A percentile compares a stretch with the other conserved stretches of the same genome.
Evolutionary conservation across 2,797 vertebrate genomes (phyloP).

Genomic region (Myripristis murdjan): DNA sequence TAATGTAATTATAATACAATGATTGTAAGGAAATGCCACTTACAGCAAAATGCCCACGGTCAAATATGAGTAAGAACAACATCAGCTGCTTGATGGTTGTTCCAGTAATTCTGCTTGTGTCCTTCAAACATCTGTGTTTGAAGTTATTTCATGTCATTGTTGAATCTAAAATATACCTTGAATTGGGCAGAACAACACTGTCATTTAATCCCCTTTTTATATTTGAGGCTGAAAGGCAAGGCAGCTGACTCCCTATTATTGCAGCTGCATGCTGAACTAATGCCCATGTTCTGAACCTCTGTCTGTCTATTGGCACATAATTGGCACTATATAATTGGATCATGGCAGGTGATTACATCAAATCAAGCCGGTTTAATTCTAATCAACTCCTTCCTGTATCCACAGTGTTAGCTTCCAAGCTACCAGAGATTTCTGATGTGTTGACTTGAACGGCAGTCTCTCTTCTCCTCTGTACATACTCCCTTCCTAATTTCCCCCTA

Average conservation of each 20-base stretch:
- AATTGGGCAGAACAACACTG: conserved; percentile 33
- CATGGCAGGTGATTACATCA: conserved; percentile 64
- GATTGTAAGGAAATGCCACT: conserved; percentile 16
- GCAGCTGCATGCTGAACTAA: conserved; percentile 23
- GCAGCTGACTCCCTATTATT: conserved; percentile 42
- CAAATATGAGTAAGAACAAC: conserved; percentile 15
- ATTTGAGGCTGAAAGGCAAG: conserved; percentile 39
- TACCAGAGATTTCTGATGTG: conserved; percentile 75
- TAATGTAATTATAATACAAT: conserved; percentile 3
- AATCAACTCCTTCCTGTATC: conserved; percentile 63
- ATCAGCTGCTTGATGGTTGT: conserved; percentile 3
- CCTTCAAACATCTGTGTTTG: conserved; percentile 48
- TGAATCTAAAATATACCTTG: conserved; percentile 35
- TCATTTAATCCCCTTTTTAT: conserved; percentile 37
- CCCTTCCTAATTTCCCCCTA: conserved; percentile 72
- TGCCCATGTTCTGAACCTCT: conserved; percentile 25
- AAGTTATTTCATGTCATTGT: conserved; percentile 17
- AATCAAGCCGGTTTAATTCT: conserved; percentile 57
- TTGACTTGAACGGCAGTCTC: conserved; percentile 76
- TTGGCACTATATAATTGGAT: conserved; percentile 50
- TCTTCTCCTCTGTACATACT: conserved; percentile 71
- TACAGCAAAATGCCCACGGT: conserved; percentile 20
- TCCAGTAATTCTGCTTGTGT: conserved; percentile 28
- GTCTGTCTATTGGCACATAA: conserved; percentile 47
- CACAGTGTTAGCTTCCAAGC: conserved; percentile 55